phyloP scores from a whole-genome alignment of 2,888 invertebrate genomes.

The Eupithecia pulchellata region DNA sequence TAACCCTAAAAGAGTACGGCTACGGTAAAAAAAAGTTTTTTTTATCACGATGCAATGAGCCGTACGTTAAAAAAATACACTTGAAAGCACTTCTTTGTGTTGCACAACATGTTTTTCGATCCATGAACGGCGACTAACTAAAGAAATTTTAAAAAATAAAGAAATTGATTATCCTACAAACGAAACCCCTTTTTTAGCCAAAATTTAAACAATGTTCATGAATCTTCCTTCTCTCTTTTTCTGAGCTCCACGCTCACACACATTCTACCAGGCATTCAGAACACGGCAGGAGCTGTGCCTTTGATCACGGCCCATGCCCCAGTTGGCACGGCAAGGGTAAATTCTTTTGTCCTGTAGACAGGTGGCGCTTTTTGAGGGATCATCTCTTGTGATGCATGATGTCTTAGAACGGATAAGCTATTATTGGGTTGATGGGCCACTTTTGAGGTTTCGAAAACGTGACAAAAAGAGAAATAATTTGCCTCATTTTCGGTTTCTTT shows the following conservation, averaged over 20 bases:
- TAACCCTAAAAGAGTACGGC: background rate
- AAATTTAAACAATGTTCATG: background rate
- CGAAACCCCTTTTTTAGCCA: background rate
- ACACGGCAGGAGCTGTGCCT: conserved; percentile 64
- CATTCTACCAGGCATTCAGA: conserved; percentile 62
- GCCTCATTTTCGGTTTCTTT: background rate
- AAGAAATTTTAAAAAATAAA: background rate
- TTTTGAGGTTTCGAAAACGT: conserved; percentile 11
- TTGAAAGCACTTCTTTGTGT: too few relatives aligned
- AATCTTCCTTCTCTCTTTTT: conserved; percentile 14
- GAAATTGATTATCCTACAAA: background rate
- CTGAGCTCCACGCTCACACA: conserved; percentile 40
- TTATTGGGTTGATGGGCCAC: conserved; percentile 20
- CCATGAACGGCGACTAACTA: background rate
- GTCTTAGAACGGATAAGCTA: conserved; percentile 27
- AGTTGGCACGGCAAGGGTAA: conserved; percentile 63
- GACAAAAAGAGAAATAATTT: background rate
- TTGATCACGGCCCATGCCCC: conserved; percentile 65
- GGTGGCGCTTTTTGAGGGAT: conserved; percentile 45
- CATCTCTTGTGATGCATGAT: conserved; percentile 36
- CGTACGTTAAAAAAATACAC: too few relatives aligned
- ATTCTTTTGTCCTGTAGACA: conserved; percentile 57
- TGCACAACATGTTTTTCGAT: background rate
- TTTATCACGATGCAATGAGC: too few relatives aligned
- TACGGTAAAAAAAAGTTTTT: too few relatives aligned